A percentile compares a stretch with the other conserved stretches of the same genome.
These are phyloP conservation scores for Furcifer pardalis DNA, from an alignment of 2,797 vertebrate species.

Conservation along the genomic window DNA sequence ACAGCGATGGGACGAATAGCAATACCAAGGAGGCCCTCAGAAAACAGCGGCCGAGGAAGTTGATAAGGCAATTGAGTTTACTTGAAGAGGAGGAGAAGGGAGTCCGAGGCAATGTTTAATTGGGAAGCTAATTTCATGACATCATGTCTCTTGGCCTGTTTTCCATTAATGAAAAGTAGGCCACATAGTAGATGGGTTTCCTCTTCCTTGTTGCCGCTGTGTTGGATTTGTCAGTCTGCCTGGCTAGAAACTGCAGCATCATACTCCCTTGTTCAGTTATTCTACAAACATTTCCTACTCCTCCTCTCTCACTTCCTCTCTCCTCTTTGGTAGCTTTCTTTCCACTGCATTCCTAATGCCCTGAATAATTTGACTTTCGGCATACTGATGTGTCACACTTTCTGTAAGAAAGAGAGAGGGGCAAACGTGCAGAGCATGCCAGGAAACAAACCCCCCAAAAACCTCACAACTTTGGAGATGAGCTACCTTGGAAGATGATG, in stretches of 20 bases:
- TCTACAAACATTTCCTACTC: slow-evolving; percentile 61
- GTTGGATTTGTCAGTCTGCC: slow-evolving; percentile 71
- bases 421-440: neutral
- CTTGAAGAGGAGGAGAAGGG: slow-evolving; percentile 30
- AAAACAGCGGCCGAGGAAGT: slow-evolving; percentile 39
- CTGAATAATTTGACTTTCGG: slow-evolving; percentile 61
- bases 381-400: slow-evolving; percentile 52
- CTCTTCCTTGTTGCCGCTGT: slow-evolving; percentile 61
- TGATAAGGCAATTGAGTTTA: slow-evolving; percentile 52
- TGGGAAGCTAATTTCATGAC: slow-evolving; percentile 77
- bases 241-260: slow-evolving; percentile 72
- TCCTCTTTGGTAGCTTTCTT: slow-evolving; percentile 51
- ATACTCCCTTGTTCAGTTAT: slow-evolving; percentile 70
- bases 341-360: slow-evolving; percentile 66
- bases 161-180: slow-evolving; percentile 79
- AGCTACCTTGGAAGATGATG: no score
- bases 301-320: slow-evolving; percentile 45
- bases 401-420: neutral
- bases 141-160: slow-evolving; percentile 74
- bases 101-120: slow-evolving; percentile 73
- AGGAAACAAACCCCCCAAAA: neutral
- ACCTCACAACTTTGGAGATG: no score
- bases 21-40: neutral
- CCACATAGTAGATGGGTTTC: slow-evolving; percentile 69
- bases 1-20: neutral